These are phyloP conservation scores for Mormoops blainvillei DNA, from an alignment of 2,113 vertebrate species.

Conservation along the genomic window DNA sequence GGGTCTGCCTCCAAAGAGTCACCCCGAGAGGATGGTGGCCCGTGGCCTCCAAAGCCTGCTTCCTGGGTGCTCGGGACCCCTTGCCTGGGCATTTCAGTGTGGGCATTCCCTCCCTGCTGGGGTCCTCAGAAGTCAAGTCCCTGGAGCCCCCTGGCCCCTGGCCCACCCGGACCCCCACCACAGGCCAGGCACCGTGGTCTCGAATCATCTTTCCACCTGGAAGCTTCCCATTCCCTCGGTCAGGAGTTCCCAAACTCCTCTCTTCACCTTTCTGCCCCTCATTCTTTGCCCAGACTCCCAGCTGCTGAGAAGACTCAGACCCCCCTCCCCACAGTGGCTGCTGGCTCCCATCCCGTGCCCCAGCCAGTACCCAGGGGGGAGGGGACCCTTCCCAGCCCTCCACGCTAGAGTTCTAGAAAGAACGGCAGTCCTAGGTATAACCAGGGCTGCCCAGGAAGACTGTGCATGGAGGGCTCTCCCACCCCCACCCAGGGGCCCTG, in stretches of 20 bases:
- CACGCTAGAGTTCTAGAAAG: not conserved
- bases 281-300: not conserved
- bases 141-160: not conserved
- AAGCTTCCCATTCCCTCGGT: not conserved
- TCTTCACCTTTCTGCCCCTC: not conserved
- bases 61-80: rapidly evolving
- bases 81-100: rapidly evolving
- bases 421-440: rapidly evolving
- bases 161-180: rapidly evolving
- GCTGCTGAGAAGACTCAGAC: not conserved
- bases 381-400: not conserved
- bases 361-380: not conserved
- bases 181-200: rapidly evolving
- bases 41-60: not conserved
- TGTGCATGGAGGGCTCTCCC: rapidly evolving
- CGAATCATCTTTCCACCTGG: not conserved
- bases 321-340: too few species aligned
- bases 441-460: not conserved
- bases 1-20: not conserved
- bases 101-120: rapidly evolving
- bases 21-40: rapidly evolving
- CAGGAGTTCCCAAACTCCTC: not conserved
- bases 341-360: not conserved
- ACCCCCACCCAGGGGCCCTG: not conserved
- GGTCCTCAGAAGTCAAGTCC: not conserved